A percentile compares a stretch with the other conserved stretches of the same genome.
These are phyloP conservation scores for Steatornis caripensis DNA, from an alignment of 2,113 vertebrate genomes.

Conservation along the genomic window DNA sequence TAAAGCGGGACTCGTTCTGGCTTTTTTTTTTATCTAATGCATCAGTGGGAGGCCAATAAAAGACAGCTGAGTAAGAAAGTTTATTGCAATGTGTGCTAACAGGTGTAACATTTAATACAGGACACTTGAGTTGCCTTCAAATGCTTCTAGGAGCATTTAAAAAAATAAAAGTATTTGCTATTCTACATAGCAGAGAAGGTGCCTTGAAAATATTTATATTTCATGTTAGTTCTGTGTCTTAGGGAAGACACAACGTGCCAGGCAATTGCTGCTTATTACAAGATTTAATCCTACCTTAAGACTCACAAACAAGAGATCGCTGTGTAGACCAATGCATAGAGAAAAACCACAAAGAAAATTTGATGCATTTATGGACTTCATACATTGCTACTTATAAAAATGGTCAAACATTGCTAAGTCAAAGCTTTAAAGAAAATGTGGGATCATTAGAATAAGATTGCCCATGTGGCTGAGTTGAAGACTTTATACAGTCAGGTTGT, in stretches of 20 bases:
- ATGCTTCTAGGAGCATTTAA: not conserved
- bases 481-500: not conserved
- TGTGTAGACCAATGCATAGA: not conserved
- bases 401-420: not conserved
- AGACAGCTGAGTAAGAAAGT: not conserved
- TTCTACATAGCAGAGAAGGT: not conserved
- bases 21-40: not conserved
- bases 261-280: not conserved
- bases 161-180: not conserved
- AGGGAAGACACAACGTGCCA: not conserved
- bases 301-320: not conserved
- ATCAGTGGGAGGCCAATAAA: not conserved
- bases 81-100: not conserved
- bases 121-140: not conserved
- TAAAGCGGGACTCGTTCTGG: not conserved
- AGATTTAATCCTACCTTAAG: not conserved
- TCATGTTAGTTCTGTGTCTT: not conserved
- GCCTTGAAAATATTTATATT: not conserved
- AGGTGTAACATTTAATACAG: not conserved
- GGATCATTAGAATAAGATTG: not conserved
- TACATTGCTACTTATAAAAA: not conserved
- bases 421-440: not conserved
- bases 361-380: not conserved
- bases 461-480: not conserved
- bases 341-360: not conserved